Percentiles rank a stretch among this genome's conserved stretches.
Evolutionary conservation across 2,797 vertebrate genomes (phyloP).

Genomic region (Hypotaenidia philippensis): DNA sequence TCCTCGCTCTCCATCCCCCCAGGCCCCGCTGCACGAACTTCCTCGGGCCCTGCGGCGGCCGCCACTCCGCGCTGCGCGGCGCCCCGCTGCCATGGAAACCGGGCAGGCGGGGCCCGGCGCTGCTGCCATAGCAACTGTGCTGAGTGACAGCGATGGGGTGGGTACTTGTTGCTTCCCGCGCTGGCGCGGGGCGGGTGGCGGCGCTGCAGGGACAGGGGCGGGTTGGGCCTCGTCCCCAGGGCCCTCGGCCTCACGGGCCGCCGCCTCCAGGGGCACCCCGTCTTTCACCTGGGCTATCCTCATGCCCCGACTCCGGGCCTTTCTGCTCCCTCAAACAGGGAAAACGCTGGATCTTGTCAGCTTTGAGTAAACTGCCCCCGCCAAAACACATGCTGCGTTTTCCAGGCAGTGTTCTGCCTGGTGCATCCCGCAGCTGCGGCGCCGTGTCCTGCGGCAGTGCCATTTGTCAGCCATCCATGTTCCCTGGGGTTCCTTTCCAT

Average conservation of each 20-base stretch:
- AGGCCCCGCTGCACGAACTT: not conserved
- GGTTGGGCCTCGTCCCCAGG: not conserved
- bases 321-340: too few species aligned
- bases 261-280: fast-evolving
- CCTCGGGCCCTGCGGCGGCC: not conserved
- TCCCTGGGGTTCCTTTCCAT: not conserved
- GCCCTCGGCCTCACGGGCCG: fast-evolving
- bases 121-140: not conserved
- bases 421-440: fast-evolving
- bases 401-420: fast-evolving
- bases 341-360: fast-evolving
- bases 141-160: not conserved
- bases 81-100: constrained; percentile 50
- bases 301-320: fast-evolving
- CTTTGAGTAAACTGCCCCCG: fast-evolving
- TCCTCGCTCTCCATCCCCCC: constrained; percentile 7
- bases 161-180: not conserved
- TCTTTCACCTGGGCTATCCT: fast-evolving
- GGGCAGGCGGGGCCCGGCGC: not conserved
- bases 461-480: fast-evolving
- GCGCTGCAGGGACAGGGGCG: too few species aligned
- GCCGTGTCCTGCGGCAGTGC: fast-evolving
- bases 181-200: not conserved
- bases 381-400: fast-evolving
- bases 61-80: not conserved